Evolutionary conservation across 1,140 invertebrate species (phyloP).

Genomic region (Heliconius himera): DNA sequence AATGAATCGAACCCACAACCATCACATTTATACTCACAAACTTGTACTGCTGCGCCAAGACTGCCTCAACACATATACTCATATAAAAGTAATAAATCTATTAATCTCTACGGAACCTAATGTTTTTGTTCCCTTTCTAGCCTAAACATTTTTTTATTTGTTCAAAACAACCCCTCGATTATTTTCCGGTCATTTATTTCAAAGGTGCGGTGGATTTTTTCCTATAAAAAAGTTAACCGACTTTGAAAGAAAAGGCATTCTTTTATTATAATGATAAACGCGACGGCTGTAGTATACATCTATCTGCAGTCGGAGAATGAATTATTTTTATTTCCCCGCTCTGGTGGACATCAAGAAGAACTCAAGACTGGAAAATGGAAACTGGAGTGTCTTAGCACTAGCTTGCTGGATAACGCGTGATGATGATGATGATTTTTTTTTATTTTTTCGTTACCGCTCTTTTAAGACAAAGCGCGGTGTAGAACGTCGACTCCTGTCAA

Average conservation of each 20-base stretch:
- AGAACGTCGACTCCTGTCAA: too few species aligned
- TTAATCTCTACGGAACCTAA: neutral
- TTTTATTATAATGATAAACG: neutral
- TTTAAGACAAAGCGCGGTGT: too few species aligned
- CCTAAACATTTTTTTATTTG: neutral
- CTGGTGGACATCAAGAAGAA: too few species aligned
- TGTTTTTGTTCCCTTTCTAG: neutral
- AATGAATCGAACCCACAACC: too few species aligned
- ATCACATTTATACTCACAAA: too few species aligned
- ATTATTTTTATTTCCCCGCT: too few species aligned
- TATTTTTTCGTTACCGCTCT: too few species aligned
- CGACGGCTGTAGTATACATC: too few species aligned
- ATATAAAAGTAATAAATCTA: neutral
- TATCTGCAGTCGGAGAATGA: too few species aligned
- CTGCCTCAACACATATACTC: neutral
- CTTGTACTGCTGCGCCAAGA: too few species aligned
- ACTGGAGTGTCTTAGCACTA: too few species aligned
- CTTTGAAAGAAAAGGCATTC: neutral
- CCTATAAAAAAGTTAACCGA: neutral
- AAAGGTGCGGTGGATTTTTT: slow-evolving; percentile 17
- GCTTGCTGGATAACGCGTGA: neutral
- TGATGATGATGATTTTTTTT: neutral
- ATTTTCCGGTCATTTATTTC: slow-evolving; percentile 22
- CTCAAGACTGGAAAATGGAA: too few species aligned
- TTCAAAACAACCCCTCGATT: slow-evolving; percentile 11